A percentile compares a stretch with the other conserved stretches of the same genome.
These are phyloP conservation scores for Thamnophis sirtalis DNA, from an alignment of 2,113 vertebrate genomes.

Conservation along the genomic window DNA sequence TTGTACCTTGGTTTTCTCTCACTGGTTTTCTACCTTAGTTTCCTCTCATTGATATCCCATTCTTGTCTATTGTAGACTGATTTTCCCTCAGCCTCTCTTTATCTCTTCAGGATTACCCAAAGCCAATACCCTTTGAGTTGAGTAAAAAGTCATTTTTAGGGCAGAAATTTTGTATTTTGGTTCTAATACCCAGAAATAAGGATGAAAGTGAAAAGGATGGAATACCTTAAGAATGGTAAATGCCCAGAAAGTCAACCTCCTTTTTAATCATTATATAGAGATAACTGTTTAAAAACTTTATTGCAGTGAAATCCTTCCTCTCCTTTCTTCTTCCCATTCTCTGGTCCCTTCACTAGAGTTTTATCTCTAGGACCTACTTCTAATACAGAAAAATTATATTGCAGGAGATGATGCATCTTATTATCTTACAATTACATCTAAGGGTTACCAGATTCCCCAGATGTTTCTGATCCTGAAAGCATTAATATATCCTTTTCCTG, in stretches of 20 bases:
- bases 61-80: neutral
- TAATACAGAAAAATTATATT: neutral
- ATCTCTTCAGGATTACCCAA: neutral
- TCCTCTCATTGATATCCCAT: neutral
- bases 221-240: neutral
- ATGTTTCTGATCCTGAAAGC: neutral
- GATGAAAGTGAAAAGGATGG: neutral
- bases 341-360: neutral
- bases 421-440: neutral
- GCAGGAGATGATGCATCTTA: neutral
- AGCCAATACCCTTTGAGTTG: neutral
- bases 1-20: neutral
- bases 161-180: neutral
- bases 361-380: neutral
- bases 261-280: neutral
- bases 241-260: neutral
- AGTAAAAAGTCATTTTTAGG: neutral
- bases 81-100: neutral
- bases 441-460: neutral
- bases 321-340: neutral
- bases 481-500: neutral
- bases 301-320: neutral
- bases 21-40: neutral
- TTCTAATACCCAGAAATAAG: neutral
- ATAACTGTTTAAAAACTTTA: neutral